Percentiles rank a stretch among this genome's conserved stretches.
Conservation (phyloP, 2,888 invertebrate species). For the Amaurobius ferox region DNA sequence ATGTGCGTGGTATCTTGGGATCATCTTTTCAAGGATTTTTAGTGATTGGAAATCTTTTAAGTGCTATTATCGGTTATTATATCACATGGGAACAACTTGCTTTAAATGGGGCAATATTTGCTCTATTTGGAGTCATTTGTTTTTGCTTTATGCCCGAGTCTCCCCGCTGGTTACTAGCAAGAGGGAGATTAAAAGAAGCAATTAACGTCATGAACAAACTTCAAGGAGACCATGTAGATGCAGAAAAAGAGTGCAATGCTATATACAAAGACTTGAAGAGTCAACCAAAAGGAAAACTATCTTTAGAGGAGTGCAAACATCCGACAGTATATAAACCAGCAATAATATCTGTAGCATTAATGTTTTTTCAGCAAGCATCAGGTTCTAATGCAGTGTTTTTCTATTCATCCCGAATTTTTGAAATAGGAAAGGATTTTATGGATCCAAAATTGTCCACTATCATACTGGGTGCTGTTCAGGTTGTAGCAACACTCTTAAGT, state of each 20-base stretch:
- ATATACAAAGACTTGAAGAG: slow-evolving; percentile 77
- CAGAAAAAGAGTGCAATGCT: slow-evolving; percentile 83
- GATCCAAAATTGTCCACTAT: slow-evolving; percentile 88
- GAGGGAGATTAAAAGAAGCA: slow-evolving; percentile 82
- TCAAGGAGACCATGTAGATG: slow-evolving; percentile 86
- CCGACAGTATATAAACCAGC: slow-evolving; percentile 87
- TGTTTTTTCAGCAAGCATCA: slow-evolving; percentile 96
- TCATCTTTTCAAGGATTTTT: slow-evolving; percentile 92
- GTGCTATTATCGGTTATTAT: slow-evolving; percentile 86
- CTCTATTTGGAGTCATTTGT: slow-evolving; percentile 86
- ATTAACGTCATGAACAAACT: slow-evolving; percentile 88
- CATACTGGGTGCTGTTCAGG: slow-evolving; percentile 92
- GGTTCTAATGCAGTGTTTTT: slow-evolving; percentile 98
- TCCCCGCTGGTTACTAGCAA: slow-evolving; percentile 81
- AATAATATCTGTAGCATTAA: slow-evolving; percentile 88
- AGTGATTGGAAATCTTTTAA: slow-evolving; percentile 87
- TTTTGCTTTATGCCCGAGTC: slow-evolving; percentile 94
- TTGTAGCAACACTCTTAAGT: slow-evolving; percentile 90
- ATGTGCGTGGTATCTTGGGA: slow-evolving; percentile 92
- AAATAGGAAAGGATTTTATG: slow-evolving; percentile 87
- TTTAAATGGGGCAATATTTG: slow-evolving; percentile 85
- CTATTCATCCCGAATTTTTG: slow-evolving; percentile 90
- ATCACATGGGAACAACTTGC: slow-evolving; percentile 90
- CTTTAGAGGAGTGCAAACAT: slow-evolving; percentile 84
- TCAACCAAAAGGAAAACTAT: slow-evolving; percentile 79